Percentiles rank a stretch among this genome's conserved stretches.
phyloP scores from a whole-genome alignment of 2,797 vertebrate species.

The Typhlichthys eigenmanni region DNA sequence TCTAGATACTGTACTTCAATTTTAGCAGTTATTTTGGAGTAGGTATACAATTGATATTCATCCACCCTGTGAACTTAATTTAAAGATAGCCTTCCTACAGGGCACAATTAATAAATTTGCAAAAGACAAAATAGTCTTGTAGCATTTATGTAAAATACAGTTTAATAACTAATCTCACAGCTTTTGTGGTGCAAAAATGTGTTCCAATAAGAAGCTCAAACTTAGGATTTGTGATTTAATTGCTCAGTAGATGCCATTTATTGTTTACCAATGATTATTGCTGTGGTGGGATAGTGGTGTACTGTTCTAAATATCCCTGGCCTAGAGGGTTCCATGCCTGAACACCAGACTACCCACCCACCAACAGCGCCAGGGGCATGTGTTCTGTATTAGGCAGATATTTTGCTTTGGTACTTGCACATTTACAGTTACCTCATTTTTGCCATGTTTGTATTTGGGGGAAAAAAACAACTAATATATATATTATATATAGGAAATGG shows the following conservation, averaged over 20 bases:
- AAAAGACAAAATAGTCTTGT: conserved; percentile 79
- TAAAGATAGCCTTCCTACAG: conserved; percentile 65
- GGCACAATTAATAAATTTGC: conserved; percentile 59
- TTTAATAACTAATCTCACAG: conserved; percentile 85
- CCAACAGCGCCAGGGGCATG: conserved; percentile 89
- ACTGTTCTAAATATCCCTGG: conserved; percentile 94
- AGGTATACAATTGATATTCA: conserved; percentile 75
- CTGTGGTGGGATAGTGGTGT: conserved; percentile 98
- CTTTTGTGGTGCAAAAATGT: conserved; percentile 90
- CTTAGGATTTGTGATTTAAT: conserved; percentile 96
- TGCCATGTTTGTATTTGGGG: conserved; percentile 99
- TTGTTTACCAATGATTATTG: conserved; percentile 93
- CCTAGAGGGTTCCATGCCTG: conserved; percentile 83
- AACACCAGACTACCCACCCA: conserved; percentile 82
- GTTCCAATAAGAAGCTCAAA: conserved; percentile 91
- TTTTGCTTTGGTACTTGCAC: conserved; percentile 99
- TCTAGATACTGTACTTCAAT: conserved; percentile 72
- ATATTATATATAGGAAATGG: conserved; percentile 99
- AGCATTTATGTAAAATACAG: conserved; percentile 83
- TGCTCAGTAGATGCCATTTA: conserved; percentile 95
- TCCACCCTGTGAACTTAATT: conserved; percentile 61
- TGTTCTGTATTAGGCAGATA: conserved; percentile 94
- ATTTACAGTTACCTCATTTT: conserved; percentile 99
- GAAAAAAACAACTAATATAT: conserved; percentile 96
- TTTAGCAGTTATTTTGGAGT: conserved; percentile 75